Percentiles rank a stretch among this genome's conserved stretches.
Conservation (phyloP, 1,140 invertebrate genomes). For the Eriocheir sinensis region DNA sequence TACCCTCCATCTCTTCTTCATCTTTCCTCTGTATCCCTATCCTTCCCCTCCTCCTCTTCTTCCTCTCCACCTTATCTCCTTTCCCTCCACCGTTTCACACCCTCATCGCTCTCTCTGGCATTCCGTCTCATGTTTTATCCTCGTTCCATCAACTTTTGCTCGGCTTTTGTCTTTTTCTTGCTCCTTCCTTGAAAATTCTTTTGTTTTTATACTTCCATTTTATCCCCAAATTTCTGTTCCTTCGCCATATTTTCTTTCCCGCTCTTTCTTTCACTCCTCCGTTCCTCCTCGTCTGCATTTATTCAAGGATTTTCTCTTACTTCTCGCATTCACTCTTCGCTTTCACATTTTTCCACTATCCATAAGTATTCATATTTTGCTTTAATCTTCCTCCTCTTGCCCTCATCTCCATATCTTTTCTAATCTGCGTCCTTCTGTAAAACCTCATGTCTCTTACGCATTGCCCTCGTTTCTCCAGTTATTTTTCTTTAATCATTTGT, state of each 20-base stretch:
- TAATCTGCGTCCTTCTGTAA: too few species aligned
- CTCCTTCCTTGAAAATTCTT: not conserved
- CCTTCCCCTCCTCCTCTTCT: not conserved
- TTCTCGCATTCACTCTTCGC: not conserved
- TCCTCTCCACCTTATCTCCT: too few species aligned
- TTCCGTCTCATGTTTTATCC: not conserved
- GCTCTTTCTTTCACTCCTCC: not conserved
- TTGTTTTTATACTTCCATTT: not conserved
- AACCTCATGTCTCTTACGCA: too few species aligned
- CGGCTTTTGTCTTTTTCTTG: not conserved
- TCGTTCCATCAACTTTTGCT: not conserved
- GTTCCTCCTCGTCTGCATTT: not conserved
- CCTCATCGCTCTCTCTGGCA: not conserved
- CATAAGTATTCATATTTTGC: too few species aligned
- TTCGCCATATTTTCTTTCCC: not conserved
- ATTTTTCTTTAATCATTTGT: not conserved
- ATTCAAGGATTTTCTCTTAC: not conserved
- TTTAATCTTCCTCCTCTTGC: not conserved
- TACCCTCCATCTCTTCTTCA: not conserved
- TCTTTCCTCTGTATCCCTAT: not conserved
- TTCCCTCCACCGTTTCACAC: too few species aligned
- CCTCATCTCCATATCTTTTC: too few species aligned
- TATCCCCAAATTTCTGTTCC: too few species aligned
- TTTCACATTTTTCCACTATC: too few species aligned
- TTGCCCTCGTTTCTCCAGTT: not conserved